phyloP scores from a whole-genome alignment of 30 jellyfish, hydroid and myxozoan species.

The Mastigias papua region DNA sequence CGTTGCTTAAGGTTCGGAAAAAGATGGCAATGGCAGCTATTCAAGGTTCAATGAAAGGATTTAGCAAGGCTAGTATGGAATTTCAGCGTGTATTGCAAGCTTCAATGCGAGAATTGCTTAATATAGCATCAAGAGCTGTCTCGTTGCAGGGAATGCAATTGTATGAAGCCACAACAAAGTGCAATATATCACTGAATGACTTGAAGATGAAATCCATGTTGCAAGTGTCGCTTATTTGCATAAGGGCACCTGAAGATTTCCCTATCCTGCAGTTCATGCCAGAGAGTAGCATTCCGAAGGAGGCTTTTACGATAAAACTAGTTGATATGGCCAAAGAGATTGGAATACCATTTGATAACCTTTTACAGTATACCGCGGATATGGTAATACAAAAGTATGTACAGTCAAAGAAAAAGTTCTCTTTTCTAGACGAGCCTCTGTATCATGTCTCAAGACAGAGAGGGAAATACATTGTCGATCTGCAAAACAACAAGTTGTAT shows the following conservation, averaged over 20 bases:
- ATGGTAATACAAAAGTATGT: neutral
- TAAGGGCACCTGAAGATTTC: conserved; percentile 53
- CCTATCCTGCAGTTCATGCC: conserved; percentile 33
- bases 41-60: neutral
- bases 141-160: conserved; percentile 17
- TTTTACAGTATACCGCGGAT: neutral
- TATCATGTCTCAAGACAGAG: conserved; percentile 21
- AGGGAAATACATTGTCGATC: neutral
- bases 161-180: neutral
- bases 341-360: conserved; percentile 11
- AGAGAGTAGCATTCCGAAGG: neutral
- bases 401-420: neutral
- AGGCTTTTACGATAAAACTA: conserved; percentile 9
- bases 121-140: neutral
- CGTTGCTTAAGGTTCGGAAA: conserved; percentile 9
- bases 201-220: conserved; percentile 14
- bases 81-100: neutral
- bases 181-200: conserved; percentile 11
- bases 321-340: conserved; percentile 22
- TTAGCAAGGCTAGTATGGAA: neutral
- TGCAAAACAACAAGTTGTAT: conserved; percentile 19
- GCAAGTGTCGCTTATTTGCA: conserved; percentile 34
- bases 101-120: neutral
- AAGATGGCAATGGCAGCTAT: conserved; percentile 28
- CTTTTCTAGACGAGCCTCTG: conserved; percentile 18